A percentile compares a stretch with the other conserved stretches of the same genome.
phyloP scores from a whole-genome alignment of 2,888 invertebrate species.

The Cataglyphis altisquamis region DNA sequence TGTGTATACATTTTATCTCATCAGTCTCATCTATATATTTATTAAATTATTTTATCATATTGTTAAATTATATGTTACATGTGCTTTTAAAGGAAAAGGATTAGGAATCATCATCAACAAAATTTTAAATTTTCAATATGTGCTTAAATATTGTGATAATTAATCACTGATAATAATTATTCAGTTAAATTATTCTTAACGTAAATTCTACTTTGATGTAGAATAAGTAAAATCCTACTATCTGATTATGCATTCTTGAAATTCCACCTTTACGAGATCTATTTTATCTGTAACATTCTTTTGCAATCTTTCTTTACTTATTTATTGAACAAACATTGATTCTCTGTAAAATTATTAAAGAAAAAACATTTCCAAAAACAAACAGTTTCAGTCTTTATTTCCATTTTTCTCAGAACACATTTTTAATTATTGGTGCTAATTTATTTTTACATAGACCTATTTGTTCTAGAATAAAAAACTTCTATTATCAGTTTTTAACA shows the following conservation, averaged over 20 bases:
- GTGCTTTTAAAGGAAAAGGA: background rate
- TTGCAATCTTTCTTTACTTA: constrained; percentile 7
- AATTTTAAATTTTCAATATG: background rate
- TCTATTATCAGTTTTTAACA: background rate
- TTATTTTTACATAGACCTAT: background rate
- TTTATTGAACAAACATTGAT: constrained; percentile 18
- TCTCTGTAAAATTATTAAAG: constrained; percentile 10
- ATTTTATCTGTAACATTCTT: constrained; percentile 7
- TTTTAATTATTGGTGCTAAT: background rate
- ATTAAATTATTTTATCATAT: background rate
- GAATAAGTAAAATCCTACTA: background rate
- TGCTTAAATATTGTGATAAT: background rate
- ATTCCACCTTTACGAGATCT: background rate
- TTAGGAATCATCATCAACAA: background rate
- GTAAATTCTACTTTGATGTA: background rate
- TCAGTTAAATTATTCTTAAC: background rate
- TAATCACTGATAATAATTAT: background rate
- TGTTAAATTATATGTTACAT: background rate
- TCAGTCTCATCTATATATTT: background rate
- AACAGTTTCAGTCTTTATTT: no score
- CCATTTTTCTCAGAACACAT: background rate
- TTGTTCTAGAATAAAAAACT: background rate
- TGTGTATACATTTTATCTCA: background rate
- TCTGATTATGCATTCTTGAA: background rate
- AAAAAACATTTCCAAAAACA: no score